Percentiles rank a stretch among this genome's conserved stretches.
phyloP scores from a whole-genome alignment of 2,888 invertebrate genomes.

The Piscicola geometra region DNA sequence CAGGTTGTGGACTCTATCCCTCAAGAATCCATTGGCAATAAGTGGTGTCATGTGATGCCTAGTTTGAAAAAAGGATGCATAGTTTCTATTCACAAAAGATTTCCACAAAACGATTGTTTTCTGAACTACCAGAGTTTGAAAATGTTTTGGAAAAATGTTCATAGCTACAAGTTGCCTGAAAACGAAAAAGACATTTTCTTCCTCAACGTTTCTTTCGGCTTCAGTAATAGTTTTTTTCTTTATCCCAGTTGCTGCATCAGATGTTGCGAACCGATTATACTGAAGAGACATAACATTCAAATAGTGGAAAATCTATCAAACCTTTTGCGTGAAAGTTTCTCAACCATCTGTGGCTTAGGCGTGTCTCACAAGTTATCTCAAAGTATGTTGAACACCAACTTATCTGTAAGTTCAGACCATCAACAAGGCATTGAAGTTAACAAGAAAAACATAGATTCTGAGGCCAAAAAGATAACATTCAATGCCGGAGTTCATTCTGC shows the following conservation, averaged over 20 bases:
- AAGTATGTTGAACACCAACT: not conserved
- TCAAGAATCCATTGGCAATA: slow-evolving; percentile 10
- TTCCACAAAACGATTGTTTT: slow-evolving; percentile 3
- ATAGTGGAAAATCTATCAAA: not conserved
- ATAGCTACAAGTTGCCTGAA: slow-evolving; percentile 7
- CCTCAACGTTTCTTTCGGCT: slow-evolving; percentile 1
- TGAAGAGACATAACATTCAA: not conserved
- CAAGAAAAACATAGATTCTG: not conserved
- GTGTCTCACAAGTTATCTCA: not conserved
- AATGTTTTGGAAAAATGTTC: slow-evolving; percentile 1
- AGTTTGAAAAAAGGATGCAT: slow-evolving; percentile 3
- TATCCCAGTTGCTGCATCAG: slow-evolving; percentile 11
- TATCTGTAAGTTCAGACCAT: not conserved
- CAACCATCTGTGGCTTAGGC: not conserved
- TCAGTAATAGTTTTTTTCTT: not conserved
- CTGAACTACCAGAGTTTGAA: not conserved
- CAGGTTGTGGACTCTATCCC: not conserved
- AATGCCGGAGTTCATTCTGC: too few species aligned
- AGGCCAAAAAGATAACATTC: too few species aligned
- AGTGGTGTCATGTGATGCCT: not conserved
- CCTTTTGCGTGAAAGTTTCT: not conserved
- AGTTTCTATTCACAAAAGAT: slow-evolving; percentile 8
- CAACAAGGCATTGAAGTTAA: not conserved
- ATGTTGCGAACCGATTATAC: not conserved
- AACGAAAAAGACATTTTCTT: not conserved